Conservation (phyloP, 2,113 vertebrate species). For the Heptranchias perlo region DNA sequence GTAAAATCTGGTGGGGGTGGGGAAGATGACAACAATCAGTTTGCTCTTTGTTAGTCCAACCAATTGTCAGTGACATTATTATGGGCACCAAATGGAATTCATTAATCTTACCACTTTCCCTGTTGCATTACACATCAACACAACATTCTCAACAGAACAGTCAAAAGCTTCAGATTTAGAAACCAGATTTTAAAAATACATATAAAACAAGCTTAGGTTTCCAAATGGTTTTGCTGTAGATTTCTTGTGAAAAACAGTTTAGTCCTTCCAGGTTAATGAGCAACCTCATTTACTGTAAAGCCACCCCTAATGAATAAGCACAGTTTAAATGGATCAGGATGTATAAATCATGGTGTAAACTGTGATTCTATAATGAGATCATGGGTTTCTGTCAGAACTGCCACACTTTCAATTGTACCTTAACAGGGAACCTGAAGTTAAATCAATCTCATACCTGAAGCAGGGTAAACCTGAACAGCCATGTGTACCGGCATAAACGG, state of each 20-base stretch:
- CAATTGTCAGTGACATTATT: neutral
- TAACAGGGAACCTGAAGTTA: neutral
- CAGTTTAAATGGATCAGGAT: slow-evolving; percentile 13
- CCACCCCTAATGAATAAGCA: neutral
- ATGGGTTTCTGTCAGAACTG: neutral
- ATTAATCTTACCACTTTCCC: neutral
- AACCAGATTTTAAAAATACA: neutral
- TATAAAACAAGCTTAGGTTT: neutral
- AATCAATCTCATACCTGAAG: neutral
- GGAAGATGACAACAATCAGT: neutral
- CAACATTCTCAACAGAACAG: neutral
- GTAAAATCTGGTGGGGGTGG: neutral
- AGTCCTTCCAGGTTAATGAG: neutral
- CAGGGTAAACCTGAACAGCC: neutral
- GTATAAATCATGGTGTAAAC: neutral
- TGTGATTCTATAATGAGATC: neutral
- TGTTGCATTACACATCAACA: neutral
- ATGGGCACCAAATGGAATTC: neutral
- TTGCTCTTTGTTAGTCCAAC: neutral
- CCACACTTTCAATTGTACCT: neutral
- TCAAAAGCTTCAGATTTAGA: neutral
- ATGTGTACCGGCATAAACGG: neutral
- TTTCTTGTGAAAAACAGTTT: neutral
- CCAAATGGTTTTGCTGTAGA: neutral
- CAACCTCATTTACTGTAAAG: neutral